Conservation (phyloP, 2,113 vertebrate genomes). For the Sterna hirundo region DNA sequence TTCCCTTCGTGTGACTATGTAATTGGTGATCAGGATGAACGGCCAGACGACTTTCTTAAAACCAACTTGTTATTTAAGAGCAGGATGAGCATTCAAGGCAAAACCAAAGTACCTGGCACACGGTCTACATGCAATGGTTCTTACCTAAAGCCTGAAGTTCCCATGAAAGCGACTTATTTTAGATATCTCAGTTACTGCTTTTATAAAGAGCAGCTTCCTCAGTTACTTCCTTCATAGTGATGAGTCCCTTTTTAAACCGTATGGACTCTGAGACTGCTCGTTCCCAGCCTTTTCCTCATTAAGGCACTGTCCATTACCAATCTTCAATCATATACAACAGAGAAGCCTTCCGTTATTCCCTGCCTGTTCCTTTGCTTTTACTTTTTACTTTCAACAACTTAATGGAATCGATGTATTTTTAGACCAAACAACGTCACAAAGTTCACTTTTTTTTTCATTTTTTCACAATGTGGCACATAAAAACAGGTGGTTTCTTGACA, state of each 20-base stretch:
- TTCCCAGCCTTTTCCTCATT: neutral
- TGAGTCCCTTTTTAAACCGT: neutral
- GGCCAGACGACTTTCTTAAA: neutral
- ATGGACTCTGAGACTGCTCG: neutral
- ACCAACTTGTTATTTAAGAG: neutral
- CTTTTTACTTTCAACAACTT: neutral
- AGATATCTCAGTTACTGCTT: neutral
- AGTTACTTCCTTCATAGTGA: neutral
- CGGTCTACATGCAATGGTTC: neutral
- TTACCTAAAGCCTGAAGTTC: neutral
- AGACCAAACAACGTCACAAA: neutral
- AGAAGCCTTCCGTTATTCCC: neutral
- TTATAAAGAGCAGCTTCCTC: neutral
- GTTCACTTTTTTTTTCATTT: neutral
- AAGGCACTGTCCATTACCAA: neutral
- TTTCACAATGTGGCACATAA: neutral
- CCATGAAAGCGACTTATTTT: neutral
- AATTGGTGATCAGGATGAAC: neutral
- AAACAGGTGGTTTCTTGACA: neutral
- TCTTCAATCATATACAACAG: neutral
- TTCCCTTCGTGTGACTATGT: neutral
- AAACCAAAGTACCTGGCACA: neutral
- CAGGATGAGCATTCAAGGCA: neutral
- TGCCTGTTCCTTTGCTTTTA: neutral
- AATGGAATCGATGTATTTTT: neutral